These are phyloP conservation scores for Dicyrtoma fusca DNA, from an alignment of 2,888 invertebrate species.

Conservation along the genomic window DNA sequence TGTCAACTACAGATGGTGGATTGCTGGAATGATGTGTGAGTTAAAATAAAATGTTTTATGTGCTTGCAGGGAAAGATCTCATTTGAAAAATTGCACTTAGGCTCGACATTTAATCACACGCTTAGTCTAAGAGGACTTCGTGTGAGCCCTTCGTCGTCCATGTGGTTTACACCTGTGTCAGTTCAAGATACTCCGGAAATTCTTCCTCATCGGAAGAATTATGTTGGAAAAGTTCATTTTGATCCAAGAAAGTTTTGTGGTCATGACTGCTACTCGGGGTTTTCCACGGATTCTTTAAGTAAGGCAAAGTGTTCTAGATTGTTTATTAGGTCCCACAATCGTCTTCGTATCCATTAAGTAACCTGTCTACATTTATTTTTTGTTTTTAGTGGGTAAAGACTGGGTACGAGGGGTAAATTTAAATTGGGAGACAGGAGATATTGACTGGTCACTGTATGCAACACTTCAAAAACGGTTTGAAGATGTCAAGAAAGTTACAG, in stretches of 20 bases:
- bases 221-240: constrained; percentile 68
- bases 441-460: constrained; percentile 49
- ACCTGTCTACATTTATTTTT: neutral
- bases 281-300: constrained; percentile 70
- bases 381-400: constrained; percentile 49
- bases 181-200: constrained; percentile 52
- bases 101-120: constrained; percentile 77
- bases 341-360: too few relatives aligned
- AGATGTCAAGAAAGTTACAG: constrained; percentile 50
- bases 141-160: constrained; percentile 63
- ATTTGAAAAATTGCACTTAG: constrained; percentile 74
- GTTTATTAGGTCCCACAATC: neutral
- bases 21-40: neutral
- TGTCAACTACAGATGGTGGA: neutral
- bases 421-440: constrained; percentile 52
- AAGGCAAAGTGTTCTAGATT: constrained; percentile 58
- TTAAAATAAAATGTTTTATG: constrained; percentile 1
- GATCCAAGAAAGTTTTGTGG: constrained; percentile 74
- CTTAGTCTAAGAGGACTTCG: constrained; percentile 66
- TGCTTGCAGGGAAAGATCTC: constrained; percentile 73
- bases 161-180: constrained; percentile 53
- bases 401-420: constrained; percentile 48
- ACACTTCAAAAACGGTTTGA: constrained; percentile 52
- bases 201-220: constrained; percentile 58
- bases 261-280: constrained; percentile 76